Conservation (phyloP, 2,797 vertebrate genomes). For the Chrysocyon brachyurus region DNA sequence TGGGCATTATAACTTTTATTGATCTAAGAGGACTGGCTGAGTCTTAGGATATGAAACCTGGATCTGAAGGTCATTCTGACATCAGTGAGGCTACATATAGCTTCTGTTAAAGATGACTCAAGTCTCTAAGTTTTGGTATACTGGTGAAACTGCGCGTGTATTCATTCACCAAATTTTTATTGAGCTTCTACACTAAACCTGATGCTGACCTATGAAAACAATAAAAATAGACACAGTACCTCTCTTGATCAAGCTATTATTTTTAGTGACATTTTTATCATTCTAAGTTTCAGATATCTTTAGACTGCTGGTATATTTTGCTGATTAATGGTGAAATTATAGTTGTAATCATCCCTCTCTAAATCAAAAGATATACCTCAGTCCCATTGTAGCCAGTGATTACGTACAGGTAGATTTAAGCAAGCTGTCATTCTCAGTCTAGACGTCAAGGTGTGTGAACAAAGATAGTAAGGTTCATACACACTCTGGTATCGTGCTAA, state of each 20-base stretch:
- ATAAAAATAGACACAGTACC: background rate
- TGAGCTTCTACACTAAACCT: background rate
- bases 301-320: conserved; percentile 31
- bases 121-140: background rate
- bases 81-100: background rate
- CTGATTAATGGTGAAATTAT: conserved; percentile 63
- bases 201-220: background rate
- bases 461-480: background rate
- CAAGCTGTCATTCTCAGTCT: background rate
- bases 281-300: conserved; percentile 23
- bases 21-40: background rate
- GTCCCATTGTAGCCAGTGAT: background rate
- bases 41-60: background rate
- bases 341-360: conserved; percentile 41
- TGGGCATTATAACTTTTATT: background rate
- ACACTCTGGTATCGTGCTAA: background rate
- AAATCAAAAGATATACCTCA: background rate
- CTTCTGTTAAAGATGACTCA: background rate
- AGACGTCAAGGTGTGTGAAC: background rate
- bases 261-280: conserved; percentile 62
- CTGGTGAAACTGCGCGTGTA: background rate
- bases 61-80: background rate
- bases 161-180: background rate
- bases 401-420: background rate
- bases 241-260: background rate